phyloP scores from a whole-genome alignment of 2,113 vertebrate species.

The Xyrauchen texanus region DNA sequence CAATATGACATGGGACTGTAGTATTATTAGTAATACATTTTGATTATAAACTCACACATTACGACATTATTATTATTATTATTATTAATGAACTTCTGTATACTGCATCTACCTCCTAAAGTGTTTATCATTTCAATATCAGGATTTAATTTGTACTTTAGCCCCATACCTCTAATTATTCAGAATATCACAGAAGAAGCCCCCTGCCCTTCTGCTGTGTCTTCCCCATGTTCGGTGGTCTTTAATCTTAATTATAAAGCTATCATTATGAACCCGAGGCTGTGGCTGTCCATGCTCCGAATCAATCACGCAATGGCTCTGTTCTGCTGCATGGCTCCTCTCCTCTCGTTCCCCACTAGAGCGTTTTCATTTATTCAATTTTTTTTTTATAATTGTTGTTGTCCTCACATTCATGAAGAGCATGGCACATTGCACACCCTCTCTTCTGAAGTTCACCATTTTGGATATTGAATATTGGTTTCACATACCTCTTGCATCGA shows the following conservation, averaged over 20 bases:
- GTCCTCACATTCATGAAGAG: slow-evolving; percentile 42
- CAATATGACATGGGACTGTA: no score
- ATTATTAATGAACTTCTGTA: neutral
- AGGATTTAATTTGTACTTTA: slow-evolving; percentile 46
- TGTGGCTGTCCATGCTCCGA: slow-evolving; percentile 70
- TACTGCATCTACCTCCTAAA: no score
- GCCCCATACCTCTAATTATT: slow-evolving; percentile 73
- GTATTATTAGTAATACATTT: no score
- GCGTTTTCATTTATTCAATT: slow-evolving; percentile 48
- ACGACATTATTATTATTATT: neutral
- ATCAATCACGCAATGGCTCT: slow-evolving; percentile 73
- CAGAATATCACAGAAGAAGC: slow-evolving; percentile 68
- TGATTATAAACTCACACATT: no score
- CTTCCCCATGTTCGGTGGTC: slow-evolving; percentile 70
- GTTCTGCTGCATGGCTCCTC: slow-evolving; percentile 36
- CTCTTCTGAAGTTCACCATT: slow-evolving; percentile 10
- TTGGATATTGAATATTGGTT: slow-evolving; percentile 37
- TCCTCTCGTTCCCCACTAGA: slow-evolving; percentile 9
- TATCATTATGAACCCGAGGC: slow-evolving; percentile 78
- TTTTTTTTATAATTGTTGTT: slow-evolving; percentile 51
- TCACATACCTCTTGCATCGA: slow-evolving; percentile 31
- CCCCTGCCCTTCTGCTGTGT: slow-evolving; percentile 69
- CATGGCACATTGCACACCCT: slow-evolving; percentile 19
- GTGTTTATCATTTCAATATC: neutral
- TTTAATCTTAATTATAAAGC: slow-evolving; percentile 85